Percentiles rank a stretch among this genome's conserved stretches.
Evolutionary conservation across 2,888 invertebrate genomes (phyloP).

Genomic region (Coenonympha glycerion): DNA sequence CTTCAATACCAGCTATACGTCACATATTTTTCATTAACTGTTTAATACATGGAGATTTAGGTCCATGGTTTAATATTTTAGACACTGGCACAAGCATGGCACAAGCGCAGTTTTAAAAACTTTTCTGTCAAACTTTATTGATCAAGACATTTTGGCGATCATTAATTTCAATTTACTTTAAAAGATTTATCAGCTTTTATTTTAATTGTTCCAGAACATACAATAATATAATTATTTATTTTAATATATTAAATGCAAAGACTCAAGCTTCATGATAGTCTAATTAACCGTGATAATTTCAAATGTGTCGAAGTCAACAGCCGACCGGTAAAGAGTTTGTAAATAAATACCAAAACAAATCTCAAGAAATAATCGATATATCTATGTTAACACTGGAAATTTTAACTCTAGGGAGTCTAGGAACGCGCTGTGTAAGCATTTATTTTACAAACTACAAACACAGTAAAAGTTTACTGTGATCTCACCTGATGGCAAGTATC

Average conservation of each 20-base stretch:
- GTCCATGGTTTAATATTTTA: no score
- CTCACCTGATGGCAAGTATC: no score
- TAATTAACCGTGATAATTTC: conserved; percentile 36
- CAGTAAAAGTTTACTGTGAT: background rate
- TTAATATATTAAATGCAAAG: conserved; percentile 11
- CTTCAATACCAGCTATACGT: no score
- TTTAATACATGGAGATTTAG: no score
- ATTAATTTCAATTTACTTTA: background rate
- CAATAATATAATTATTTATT: no score
- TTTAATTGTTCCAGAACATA: background rate
- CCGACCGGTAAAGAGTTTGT: conserved; percentile 38
- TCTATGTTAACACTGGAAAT: conserved; percentile 1
- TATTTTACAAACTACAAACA: background rate
- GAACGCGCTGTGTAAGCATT: background rate
- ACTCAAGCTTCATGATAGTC: conserved; percentile 26
- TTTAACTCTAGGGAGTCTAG: background rate
- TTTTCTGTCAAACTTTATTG: no score
- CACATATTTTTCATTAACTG: no score
- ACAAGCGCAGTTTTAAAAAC: no score
- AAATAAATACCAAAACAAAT: background rate
- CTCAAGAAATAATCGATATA: background rate
- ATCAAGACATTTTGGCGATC: no score
- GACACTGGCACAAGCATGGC: no score
- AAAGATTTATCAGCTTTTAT: background rate
- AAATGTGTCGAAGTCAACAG: conserved; percentile 41